A percentile compares a stretch with the other conserved stretches of the same genome.
Evolutionary conservation across 2,888 invertebrate species (phyloP).

Genomic region (Polydrusus pterygomalis): DNA sequence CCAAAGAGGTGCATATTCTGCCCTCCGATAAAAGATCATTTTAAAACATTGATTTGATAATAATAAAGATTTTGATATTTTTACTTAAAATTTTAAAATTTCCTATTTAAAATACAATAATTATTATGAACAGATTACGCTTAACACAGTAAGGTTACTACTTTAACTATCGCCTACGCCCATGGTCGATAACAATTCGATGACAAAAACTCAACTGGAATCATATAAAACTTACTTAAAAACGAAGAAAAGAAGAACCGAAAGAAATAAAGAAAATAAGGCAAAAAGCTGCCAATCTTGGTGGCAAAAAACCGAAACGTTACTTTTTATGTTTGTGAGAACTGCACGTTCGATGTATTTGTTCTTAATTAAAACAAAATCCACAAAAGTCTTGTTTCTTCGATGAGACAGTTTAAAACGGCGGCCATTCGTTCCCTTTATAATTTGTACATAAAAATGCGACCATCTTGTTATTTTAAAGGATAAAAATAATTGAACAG

Average conservation of each 20-base stretch:
- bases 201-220: conserved; percentile 48
- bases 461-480: conserved; percentile 22
- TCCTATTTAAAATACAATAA: too few species aligned
- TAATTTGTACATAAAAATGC: conserved; percentile 39
- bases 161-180: conserved; percentile 24
- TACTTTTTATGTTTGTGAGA: conserved; percentile 55
- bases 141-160: too few species aligned
- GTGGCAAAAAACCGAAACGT: conserved; percentile 51
- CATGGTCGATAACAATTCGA: conserved; percentile 41
- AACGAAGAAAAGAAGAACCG: conserved; percentile 39
- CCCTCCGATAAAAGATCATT: too few species aligned
- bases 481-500: neutral
- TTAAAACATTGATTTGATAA: too few species aligned
- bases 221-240: conserved; percentile 49
- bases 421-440: conserved; percentile 21
- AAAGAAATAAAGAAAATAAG: conserved; percentile 55
- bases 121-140: too few species aligned
- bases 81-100: too few species aligned
- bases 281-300: conserved; percentile 49
- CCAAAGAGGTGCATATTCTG: too few species aligned
- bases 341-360: conserved; percentile 49
- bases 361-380: conserved; percentile 50
- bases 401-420: conserved; percentile 22
- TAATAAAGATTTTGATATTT: too few species aligned
- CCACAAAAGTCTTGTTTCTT: conserved; percentile 30